Percentiles rank a stretch among this genome's conserved stretches.
phyloP scores from a whole-genome alignment of 2,113 vertebrate genomes.

The Elgaria multicarinata region DNA sequence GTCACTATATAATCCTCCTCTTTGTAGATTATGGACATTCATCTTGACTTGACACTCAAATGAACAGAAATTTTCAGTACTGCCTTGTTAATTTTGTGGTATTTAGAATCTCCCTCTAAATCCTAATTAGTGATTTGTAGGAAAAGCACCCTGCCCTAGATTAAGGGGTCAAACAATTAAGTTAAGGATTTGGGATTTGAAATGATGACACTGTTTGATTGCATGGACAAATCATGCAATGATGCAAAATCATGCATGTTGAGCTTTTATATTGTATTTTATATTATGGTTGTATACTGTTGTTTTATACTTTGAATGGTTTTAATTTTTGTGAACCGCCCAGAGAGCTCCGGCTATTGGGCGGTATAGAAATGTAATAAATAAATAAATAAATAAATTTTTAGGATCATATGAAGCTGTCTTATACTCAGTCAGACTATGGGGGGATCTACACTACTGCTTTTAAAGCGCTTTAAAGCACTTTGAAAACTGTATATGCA shows the following conservation, averaged over 20 bases:
- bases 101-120: background rate
- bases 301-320: no score
- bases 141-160: background rate
- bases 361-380: no score
- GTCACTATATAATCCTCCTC: conserved; percentile 56
- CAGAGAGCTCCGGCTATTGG: no score
- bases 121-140: background rate
- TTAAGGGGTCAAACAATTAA: background rate
- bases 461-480: no score
- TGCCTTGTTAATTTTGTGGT: conserved; percentile 33
- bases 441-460: no score
- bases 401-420: no score
- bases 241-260: no score
- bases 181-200: background rate
- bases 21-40: conserved; percentile 50
- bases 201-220: background rate
- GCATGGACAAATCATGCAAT: background rate
- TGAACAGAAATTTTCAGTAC: background rate
- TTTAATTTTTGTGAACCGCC: no score
- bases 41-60: conserved; percentile 19
- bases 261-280: no score
- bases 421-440: background rate
- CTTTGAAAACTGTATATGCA: no score
- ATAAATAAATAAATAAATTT: no score
- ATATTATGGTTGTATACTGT: no score